Percentiles rank a stretch among this genome's conserved stretches.
Evolutionary conservation across 1,140 invertebrate genomes (phyloP).

Genomic region (Forficula auricularia): DNA sequence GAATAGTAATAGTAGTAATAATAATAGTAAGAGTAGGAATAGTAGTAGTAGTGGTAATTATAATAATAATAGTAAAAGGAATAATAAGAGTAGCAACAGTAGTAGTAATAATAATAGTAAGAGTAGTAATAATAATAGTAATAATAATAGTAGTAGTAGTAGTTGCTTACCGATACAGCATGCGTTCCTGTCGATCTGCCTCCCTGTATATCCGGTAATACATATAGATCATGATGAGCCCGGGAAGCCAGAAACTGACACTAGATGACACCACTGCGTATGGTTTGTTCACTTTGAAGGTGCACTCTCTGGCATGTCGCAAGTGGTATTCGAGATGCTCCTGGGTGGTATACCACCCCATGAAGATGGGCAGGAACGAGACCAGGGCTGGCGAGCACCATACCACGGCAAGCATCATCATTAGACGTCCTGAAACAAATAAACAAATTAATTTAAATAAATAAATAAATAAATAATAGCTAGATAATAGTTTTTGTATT

Average conservation of each 20-base stretch:
- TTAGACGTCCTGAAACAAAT: constrained; percentile 41
- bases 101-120: too few species aligned
- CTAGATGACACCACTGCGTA: constrained; percentile 82
- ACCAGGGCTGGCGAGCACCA: constrained; percentile 85
- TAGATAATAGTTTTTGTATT: too few species aligned
- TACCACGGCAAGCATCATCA: constrained; percentile 62
- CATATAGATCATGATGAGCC: constrained; percentile 84
- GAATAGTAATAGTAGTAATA: too few species aligned
- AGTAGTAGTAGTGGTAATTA: background rate
- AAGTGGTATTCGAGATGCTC: constrained; percentile 53
- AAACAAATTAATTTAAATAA: too few species aligned
- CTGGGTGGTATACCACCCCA: constrained; percentile 78
- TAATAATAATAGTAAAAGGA: too few species aligned
- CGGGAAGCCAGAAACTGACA: constrained; percentile 90
- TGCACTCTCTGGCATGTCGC: constrained; percentile 57
- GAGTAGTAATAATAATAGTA: too few species aligned
- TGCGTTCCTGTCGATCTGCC: constrained; percentile 76
- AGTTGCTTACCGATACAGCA: constrained; percentile 70
- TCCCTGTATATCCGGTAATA: constrained; percentile 86
- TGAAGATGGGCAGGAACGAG: constrained; percentile 88
- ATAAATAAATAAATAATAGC: too few species aligned
- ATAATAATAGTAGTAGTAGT: too few species aligned
- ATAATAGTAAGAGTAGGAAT: too few species aligned
- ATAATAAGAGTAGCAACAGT: too few species aligned
- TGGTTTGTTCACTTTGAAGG: constrained; percentile 72